phyloP scores from a whole-genome alignment of 2,113 vertebrate species.

The Elachura formosa region DNA sequence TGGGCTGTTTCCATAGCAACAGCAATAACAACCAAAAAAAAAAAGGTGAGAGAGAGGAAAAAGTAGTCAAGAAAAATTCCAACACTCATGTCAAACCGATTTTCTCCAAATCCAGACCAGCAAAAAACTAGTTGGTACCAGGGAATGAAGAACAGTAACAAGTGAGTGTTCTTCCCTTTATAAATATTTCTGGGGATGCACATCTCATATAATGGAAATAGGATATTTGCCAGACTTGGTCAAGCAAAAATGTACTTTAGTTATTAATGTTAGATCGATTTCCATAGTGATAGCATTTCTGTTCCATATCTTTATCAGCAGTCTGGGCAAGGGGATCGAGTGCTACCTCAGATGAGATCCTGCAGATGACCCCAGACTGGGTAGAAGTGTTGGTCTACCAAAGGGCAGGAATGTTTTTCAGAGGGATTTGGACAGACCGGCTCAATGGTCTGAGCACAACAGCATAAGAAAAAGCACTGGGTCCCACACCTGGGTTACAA shows the following conservation, averaged over 20 bases:
- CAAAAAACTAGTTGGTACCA: not conserved
- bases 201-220: not conserved
- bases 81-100: not conserved
- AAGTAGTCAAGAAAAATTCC: not conserved
- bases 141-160: not conserved
- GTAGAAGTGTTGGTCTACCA: not conserved
- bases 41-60: not conserved
- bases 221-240: not conserved
- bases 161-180: not conserved
- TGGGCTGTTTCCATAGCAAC: not conserved
- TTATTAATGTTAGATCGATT: not conserved
- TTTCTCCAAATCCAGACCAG: not conserved
- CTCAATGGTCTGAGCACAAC: not conserved
- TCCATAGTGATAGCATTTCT: not conserved
- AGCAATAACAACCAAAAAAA: not conserved
- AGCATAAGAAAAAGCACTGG: accelerated
- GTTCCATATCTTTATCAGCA: not conserved
- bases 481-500: not conserved
- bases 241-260: not conserved
- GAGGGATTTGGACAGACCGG: not conserved
- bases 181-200: not conserved
- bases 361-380: not conserved
- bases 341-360: not conserved
- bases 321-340: not conserved
- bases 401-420: not conserved